Evolutionary conservation across 2,797 vertebrate species (phyloP), one percentile per base, ranked within the genome.

Genomic region (Delichon dasypus): DNA sequence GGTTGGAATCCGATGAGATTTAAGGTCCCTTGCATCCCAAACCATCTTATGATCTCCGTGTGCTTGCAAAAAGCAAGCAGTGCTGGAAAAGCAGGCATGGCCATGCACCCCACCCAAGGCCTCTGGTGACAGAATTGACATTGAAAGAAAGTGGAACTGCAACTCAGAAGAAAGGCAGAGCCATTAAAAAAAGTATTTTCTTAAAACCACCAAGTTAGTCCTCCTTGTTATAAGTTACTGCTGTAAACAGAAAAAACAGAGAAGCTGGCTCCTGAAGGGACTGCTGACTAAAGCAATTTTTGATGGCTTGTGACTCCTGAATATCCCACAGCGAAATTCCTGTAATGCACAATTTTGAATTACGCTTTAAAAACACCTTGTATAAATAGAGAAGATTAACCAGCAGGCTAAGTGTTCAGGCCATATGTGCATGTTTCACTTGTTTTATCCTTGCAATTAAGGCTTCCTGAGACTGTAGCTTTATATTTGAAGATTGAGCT

Each of bases 371-470:
- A 96, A 97, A 88, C 73, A 92, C 67, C 16, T 75, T 84, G 71
- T 86, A 73, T 47, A 85, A 93, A 89, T 50, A 84, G 76, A 47
- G 66, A 90, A 93, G 94, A 97, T 95, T 93, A 95, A 94, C 87
- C 64, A 86, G 57, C 61, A 89, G 89, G 81, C 51, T 90, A 95
- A 95, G 67, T 23, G 30, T 87, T 80, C 65, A 65, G 74, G 72
- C 89, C 93, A 90, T 78, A 94, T 94, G 85, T 38, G 67, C 83
- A 53, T 53, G 48, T 78, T 94, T 93, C 57, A 88, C 73, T 89
- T 65, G 29, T 40, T 90, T 85, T 78, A 94, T 85, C 66, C 86
- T 91, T 73, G 89, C 61, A 94, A 82, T 94, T 92, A 94, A 88
- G 44, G 60, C 50, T 94, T 90, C 80, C 85, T 91, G n/a, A 94